Conservation (phyloP, 2,113 vertebrate species). For the Mus pahari region DNA sequence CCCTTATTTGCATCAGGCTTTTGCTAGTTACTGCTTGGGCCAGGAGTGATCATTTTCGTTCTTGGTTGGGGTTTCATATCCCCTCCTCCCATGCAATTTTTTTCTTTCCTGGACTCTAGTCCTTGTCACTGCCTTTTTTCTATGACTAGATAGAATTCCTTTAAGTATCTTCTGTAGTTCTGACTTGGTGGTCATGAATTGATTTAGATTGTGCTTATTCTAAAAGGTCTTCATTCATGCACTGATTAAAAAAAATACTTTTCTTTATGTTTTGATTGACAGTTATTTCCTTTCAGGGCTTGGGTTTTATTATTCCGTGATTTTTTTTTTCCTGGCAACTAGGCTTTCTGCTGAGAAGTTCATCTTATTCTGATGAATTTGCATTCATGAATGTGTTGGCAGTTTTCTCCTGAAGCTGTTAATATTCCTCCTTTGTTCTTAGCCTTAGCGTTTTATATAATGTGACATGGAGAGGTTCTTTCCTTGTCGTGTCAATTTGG, state of each 20-base stretch:
- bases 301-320: not conserved
- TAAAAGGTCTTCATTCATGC: not conserved
- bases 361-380: conserved; percentile 19
- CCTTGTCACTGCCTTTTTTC: not conserved
- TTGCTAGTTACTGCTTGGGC: not conserved
- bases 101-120: not conserved
- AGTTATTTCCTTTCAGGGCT: conserved; percentile 15
- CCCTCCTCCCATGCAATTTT: not conserved
- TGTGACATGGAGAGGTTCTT: not conserved
- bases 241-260: not conserved
- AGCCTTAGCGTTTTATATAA: not conserved
- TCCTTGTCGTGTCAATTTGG: not conserved
- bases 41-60: not conserved
- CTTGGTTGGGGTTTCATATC: not conserved
- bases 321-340: conserved; percentile 19
- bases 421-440: conserved; percentile 19
- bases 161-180: not conserved
- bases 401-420: conserved; percentile 13
- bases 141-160: not conserved
- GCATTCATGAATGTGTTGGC: conserved; percentile 20
- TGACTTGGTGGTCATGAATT: not conserved
- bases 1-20: not conserved
- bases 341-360: conserved; percentile 31
- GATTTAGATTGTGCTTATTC: not conserved
- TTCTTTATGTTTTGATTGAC: conserved; percentile 23